These are phyloP conservation scores for Megalurothrips usitatus DNA, from an alignment of 2,888 invertebrate species.

Conservation along the genomic window DNA sequence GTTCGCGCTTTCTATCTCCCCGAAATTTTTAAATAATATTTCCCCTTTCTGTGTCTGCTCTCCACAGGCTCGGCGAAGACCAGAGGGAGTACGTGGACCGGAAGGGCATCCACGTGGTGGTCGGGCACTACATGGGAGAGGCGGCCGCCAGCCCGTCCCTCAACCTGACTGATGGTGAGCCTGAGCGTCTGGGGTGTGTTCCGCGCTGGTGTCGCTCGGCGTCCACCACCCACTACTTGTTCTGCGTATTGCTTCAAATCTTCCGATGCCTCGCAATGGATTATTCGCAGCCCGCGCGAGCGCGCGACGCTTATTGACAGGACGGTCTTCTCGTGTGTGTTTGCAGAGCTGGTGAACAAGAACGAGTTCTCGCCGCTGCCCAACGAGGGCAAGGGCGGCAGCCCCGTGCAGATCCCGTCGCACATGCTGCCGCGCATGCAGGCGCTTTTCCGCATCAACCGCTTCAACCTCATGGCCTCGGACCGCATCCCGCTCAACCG, in stretches of 20 bases:
- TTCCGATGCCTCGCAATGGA: too few relatives aligned
- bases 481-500: conserved; percentile 83
- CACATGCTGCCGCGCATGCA: conserved; percentile 71
- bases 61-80: conserved; percentile 53
- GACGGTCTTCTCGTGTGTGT: conserved; percentile 27
- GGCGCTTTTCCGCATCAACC: conserved; percentile 75
- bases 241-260: too few relatives aligned
- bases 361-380: conserved; percentile 72
- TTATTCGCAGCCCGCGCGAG: too few relatives aligned
- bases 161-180: conserved; percentile 70
- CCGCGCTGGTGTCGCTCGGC: too few relatives aligned
- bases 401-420: conserved; percentile 71
- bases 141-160: conserved; percentile 52
- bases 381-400: conserved; percentile 72
- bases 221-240: too few relatives aligned
- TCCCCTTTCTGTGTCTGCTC: too few relatives aligned
- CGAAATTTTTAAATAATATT: too few relatives aligned
- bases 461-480: conserved; percentile 82
- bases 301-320: too few relatives aligned
- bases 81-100: conserved; percentile 67
- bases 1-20: too few relatives aligned
- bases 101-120: conserved; percentile 74
- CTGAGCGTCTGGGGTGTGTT: too few relatives aligned
- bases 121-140: conserved; percentile 85
- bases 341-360: conserved; percentile 63